Base-by-base conservation (phyloP, 2,888 invertebrate genomes). In the Alentia gelatinosa region DNA sequence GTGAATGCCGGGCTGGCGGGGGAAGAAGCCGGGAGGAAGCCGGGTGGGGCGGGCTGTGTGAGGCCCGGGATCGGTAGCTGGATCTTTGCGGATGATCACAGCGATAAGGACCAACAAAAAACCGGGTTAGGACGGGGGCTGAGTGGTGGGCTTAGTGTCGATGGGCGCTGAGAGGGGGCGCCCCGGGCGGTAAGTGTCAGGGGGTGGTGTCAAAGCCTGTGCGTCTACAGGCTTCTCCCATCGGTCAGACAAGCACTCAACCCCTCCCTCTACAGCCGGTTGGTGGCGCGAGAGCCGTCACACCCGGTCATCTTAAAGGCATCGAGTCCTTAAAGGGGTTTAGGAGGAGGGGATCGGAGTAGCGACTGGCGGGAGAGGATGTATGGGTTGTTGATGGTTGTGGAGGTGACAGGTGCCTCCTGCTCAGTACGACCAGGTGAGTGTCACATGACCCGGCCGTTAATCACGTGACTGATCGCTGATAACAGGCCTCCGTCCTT, bases 361-460 rank as follows among this genome's bases (percentile, higher is more conserved):
- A 63, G 63, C 15, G n/a, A n/a, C 15, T 15, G 63, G 63, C 9
- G 26, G 33, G 12, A 30, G n/a, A 68, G 68, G 74, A 33, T 26
- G 5, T 56, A 56, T 56, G 74, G 74, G 33, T 33, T 74, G 4
- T 26, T 79, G 79, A 79, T 79, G 37, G 79, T 39, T 39, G 37
- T 1, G 9, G n/a, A 37, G 37, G 37, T 79, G 79, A 39, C 79
- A 79, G 79, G 79, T 79, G 37, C 26, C 79, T 35, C 79, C 79
- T 79, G 15, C 23, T 79, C 79, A 79, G 79, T 79, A 79, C 79
- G 37, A 7, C 79, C 79, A 79, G 79, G 79, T 79, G 79, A 79
- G 37, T 79, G 79, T 79, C 79, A 79, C 79, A 79, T 79, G 79
- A 79, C 79, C 79, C 39, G 79, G 23, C 37, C 79, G 26, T 79